phyloP scores from a whole-genome alignment of 2,888 invertebrate genomes.

The Thumatha senex region DNA sequence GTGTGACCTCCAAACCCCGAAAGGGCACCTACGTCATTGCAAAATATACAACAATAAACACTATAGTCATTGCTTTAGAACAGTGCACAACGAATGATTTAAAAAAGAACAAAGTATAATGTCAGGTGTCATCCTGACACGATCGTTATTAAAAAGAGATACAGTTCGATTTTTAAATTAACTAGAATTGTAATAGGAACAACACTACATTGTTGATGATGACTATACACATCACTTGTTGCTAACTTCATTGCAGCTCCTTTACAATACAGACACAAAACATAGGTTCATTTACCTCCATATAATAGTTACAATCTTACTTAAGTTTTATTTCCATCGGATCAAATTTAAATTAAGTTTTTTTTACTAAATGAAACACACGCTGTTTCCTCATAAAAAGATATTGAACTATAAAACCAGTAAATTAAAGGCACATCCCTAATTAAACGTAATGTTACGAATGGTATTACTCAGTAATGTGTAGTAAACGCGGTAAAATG shows the following conservation, averaged over 20 bases:
- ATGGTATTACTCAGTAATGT: slow-evolving; percentile 5
- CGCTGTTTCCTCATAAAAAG: slow-evolving; percentile 17
- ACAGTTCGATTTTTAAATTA: too few relatives aligned
- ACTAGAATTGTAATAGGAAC: too few relatives aligned
- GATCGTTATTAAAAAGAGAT: too few relatives aligned
- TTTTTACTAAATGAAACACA: slow-evolving; percentile 10
- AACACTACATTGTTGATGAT: too few relatives aligned
- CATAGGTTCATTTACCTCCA: not conserved
- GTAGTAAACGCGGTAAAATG: slow-evolving; percentile 1
- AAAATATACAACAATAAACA: too few relatives aligned
- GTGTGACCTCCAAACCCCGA: too few relatives aligned
- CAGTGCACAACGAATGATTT: too few relatives aligned
- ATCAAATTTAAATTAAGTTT: not conserved
- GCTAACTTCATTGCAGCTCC: not conserved
- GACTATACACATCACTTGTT: not conserved
- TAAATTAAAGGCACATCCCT: slow-evolving; percentile 17
- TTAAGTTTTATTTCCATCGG: not conserved
- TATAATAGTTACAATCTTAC: not conserved
- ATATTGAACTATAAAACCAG: slow-evolving; percentile 29
- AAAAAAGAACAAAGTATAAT: too few relatives aligned
- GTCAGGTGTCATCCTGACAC: too few relatives aligned
- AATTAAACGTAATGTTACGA: slow-evolving; percentile 16
- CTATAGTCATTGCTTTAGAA: too few relatives aligned
- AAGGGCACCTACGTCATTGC: too few relatives aligned
- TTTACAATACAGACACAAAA: not conserved